Evolutionary conservation across 30 jellyfish, hydroid and myxozoan species (phyloP).

Genomic region (Morbakka virulenta): DNA sequence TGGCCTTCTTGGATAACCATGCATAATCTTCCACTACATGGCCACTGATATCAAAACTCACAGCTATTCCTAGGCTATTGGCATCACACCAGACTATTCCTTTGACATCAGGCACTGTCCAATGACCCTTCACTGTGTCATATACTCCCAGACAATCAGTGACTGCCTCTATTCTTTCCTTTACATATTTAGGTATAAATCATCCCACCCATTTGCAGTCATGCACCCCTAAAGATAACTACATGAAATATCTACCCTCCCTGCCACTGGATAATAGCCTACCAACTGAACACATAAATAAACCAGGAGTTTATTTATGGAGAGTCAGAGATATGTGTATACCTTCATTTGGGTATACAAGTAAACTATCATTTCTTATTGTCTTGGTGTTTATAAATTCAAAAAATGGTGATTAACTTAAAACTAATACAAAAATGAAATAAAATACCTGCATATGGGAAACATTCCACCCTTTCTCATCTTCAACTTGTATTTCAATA

Average conservation of each 20-base stretch:
- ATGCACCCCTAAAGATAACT: slow-evolving; percentile 10
- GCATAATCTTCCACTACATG: slow-evolving; percentile 43
- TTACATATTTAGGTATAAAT: slow-evolving; percentile 3
- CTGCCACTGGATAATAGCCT: slow-evolving; percentile 45
- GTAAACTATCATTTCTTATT: too few relatives aligned
- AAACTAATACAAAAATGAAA: too few relatives aligned
- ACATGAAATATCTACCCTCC: slow-evolving; percentile 26
- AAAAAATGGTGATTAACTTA: too few relatives aligned
- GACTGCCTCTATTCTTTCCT: not conserved
- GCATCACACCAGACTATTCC: slow-evolving; percentile 38
- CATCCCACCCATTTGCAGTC: slow-evolving; percentile 6
- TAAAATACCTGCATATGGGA: too few relatives aligned
- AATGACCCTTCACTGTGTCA: too few relatives aligned
- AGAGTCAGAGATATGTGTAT: too few relatives aligned
- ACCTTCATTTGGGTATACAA: too few relatives aligned
- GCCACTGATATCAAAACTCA: slow-evolving; percentile 6
- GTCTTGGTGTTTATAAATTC: too few relatives aligned
- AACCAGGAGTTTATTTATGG: not conserved
- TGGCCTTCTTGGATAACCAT: slow-evolving; percentile 25
- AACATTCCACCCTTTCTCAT: too few relatives aligned
- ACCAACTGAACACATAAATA: slow-evolving; percentile 15
- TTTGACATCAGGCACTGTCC: not conserved
- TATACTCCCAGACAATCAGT: not conserved
- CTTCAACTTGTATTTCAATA: too few relatives aligned
- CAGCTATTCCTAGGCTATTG: slow-evolving; percentile 29